phyloP scores from a whole-genome alignment of 2,888 invertebrate species.

The Gymnoscelis rufifasciata region DNA sequence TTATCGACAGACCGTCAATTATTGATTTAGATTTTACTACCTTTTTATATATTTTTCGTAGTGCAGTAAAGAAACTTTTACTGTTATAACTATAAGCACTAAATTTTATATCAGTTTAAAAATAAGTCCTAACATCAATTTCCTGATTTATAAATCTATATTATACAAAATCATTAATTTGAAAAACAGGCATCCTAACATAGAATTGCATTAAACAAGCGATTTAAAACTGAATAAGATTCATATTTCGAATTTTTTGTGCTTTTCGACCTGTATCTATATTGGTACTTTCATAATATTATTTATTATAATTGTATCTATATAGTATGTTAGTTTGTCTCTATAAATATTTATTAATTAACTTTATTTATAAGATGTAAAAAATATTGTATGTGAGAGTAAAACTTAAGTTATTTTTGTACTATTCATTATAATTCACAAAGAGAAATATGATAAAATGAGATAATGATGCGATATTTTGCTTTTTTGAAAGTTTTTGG shows the following conservation, averaged over 20 bases:
- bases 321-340: slow-evolving; percentile 17
- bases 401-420: slow-evolving; percentile 68
- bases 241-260: neutral
- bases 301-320: slow-evolving; percentile 7
- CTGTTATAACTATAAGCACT: neutral
- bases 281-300: slow-evolving; percentile 6
- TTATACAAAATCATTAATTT: no score
- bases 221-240: neutral
- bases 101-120: neutral
- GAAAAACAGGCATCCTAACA: neutral
- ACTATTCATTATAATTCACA: slow-evolving; percentile 33
- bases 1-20: slow-evolving; percentile 42
- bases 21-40: slow-evolving; percentile 27
- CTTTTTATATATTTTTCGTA: neutral
- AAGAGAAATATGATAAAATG: slow-evolving; percentile 8
- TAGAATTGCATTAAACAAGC: neutral
- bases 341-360: slow-evolving; percentile 31
- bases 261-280: slow-evolving; percentile 4
- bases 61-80: no score
- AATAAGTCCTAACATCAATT: neutral
- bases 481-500: slow-evolving; percentile 19
- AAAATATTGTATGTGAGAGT: slow-evolving; percentile 65
- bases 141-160: no score
- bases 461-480: slow-evolving; percentile 16
- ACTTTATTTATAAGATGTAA: slow-evolving; percentile 42